These are phyloP conservation scores for Leucoraja ocellata DNA, from an alignment of 2,797 vertebrate species.

Conservation along the genomic window DNA sequence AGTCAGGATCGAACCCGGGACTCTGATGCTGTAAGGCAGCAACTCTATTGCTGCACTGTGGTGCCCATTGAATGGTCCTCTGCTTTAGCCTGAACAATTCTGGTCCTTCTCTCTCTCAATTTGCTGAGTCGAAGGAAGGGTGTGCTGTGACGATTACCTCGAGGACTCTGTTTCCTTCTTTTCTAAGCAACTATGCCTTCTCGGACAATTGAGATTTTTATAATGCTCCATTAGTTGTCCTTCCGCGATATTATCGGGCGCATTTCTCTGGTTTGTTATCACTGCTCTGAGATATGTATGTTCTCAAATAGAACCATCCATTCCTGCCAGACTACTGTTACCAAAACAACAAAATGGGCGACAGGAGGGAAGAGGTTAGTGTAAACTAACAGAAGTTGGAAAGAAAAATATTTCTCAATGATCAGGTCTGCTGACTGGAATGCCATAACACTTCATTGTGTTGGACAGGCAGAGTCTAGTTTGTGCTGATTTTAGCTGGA, in stretches of 20 bases:
- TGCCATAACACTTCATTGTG: background rate
- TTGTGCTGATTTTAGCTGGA: background rate
- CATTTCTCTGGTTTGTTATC: background rate
- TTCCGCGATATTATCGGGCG: background rate
- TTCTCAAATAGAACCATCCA: background rate
- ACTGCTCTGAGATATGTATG: background rate
- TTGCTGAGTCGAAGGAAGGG: background rate
- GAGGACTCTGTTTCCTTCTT: background rate
- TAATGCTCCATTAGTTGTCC: background rate
- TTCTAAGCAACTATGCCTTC: background rate
- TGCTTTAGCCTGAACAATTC: background rate
- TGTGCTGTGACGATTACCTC: background rate
- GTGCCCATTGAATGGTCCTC: background rate
- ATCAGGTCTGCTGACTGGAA: background rate
- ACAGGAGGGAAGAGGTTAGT: background rate
- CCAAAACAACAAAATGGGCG: background rate
- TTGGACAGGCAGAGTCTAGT: background rate
- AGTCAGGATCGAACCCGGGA: too few relatives aligned
- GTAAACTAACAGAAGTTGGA: background rate
- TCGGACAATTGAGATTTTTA: background rate
- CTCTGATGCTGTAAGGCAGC: too few relatives aligned
- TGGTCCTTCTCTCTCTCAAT: background rate
- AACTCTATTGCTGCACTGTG: too few relatives aligned
- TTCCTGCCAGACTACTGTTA: background rate
- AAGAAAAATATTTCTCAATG: slow-evolving; percentile 22